phyloP scores from a whole-genome alignment of 2,113 vertebrate species.

The Sminthopsis crassicaudata region DNA sequence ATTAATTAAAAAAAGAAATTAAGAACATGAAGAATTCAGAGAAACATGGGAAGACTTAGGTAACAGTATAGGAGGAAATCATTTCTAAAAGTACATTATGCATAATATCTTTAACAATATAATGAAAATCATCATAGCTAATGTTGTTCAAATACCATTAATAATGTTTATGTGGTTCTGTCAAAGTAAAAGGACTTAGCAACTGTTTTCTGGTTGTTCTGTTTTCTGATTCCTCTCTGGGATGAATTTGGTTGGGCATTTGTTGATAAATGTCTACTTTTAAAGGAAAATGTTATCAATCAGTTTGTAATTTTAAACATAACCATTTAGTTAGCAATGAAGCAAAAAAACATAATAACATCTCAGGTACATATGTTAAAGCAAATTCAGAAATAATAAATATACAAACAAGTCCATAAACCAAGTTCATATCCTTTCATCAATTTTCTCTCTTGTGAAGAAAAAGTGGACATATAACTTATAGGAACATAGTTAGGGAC shows the following conservation, averaged over 20 bases:
- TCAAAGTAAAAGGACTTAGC: too few species aligned
- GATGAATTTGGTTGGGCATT: not conserved
- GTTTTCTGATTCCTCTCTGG: not conserved
- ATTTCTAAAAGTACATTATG: not conserved
- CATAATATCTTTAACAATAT: not conserved
- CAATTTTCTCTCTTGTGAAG: too few species aligned
- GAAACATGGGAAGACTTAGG: not conserved
- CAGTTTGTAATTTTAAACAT: not conserved
- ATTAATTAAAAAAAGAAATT: not conserved
- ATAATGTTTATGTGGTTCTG: not conserved
- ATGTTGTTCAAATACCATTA: not conserved
- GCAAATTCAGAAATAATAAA: too few species aligned
- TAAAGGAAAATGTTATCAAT: not conserved
- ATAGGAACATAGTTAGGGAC: too few species aligned
- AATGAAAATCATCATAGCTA: not conserved
- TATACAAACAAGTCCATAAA: too few species aligned
- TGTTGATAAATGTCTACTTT: not conserved
- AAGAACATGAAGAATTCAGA: not conserved
- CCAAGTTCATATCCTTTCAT: too few species aligned
- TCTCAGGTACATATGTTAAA: too few species aligned
- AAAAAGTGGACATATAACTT: too few species aligned
- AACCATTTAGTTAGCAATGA: too few species aligned
- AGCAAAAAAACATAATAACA: too few species aligned
- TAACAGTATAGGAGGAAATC: not conserved
- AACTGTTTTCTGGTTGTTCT: too few species aligned